Evolutionary conservation across 2,797 vertebrate genomes (phyloP).

Genomic region (Danio jaintianensis): DNA sequence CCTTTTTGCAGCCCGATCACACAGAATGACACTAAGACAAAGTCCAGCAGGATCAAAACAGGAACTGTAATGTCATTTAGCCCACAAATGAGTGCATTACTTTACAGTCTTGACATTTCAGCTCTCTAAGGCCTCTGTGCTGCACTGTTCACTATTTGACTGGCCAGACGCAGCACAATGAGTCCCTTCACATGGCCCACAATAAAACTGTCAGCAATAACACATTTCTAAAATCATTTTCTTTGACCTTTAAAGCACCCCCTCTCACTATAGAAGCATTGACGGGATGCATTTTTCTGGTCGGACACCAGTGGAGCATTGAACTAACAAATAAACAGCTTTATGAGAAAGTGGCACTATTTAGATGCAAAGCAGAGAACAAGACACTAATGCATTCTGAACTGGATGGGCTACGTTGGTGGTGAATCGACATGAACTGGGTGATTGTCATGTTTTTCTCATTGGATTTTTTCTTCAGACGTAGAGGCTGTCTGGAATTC

Average conservation of each 20-base stretch:
- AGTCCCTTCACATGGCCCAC: constrained; percentile 62
- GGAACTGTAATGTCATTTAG: constrained; percentile 67
- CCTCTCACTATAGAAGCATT: constrained; percentile 46
- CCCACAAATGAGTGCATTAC: constrained; percentile 67
- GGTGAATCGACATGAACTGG: neutral
- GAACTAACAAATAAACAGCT: constrained; percentile 49
- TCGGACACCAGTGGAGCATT: constrained; percentile 36
- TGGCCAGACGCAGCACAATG: constrained; percentile 56
- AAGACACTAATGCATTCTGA: constrained; percentile 37
- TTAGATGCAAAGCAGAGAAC: constrained; percentile 50
- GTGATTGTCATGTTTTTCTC: constrained; percentile 1
- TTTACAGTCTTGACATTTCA: constrained; percentile 75
- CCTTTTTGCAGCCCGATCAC: constrained; percentile 10
- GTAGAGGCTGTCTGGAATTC: neutral
- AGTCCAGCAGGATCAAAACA: constrained; percentile 65
- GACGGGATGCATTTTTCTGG: constrained; percentile 29
- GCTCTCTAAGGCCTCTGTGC: constrained; percentile 68
- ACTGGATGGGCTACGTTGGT: constrained; percentile 23
- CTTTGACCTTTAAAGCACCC: constrained; percentile 60
- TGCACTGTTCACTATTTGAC: constrained; percentile 63
- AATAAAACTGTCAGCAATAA: constrained; percentile 68
- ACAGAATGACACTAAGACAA: constrained; percentile 63
- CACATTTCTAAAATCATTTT: constrained; percentile 65
- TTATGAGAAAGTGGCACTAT: constrained; percentile 39
- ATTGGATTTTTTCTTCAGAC: constrained; percentile 7